phyloP scores from a whole-genome alignment of 2,888 invertebrate species.

The Idaea biselata region DNA sequence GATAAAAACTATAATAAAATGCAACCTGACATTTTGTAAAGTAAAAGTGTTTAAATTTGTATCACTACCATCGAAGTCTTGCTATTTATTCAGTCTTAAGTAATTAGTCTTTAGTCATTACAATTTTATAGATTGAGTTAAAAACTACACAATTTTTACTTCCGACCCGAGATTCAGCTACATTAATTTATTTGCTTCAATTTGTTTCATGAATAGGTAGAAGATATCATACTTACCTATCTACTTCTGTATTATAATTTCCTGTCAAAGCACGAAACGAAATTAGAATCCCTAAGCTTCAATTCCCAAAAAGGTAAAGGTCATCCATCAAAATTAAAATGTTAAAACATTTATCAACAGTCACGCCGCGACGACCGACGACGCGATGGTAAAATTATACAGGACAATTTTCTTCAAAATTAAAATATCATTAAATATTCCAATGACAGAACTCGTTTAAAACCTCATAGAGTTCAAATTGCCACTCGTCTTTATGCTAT shows the following conservation, averaged over 20 bases:
- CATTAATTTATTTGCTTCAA: no score
- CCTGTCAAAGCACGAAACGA: not conserved
- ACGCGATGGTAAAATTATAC: conserved; percentile 5
- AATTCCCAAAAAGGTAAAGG: conserved; percentile 5
- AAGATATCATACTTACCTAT: not conserved
- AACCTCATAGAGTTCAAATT: conserved; percentile 24
- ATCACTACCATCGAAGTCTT: no score
- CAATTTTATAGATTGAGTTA: no score
- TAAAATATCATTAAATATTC: conserved; percentile 25
- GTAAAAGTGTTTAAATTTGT: no score
- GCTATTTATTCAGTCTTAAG: no score
- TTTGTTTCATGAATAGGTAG: not conserved
- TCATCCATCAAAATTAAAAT: conserved; percentile 5
- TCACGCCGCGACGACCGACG: not conserved
- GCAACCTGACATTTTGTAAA: no score
- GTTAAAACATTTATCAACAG: not conserved
- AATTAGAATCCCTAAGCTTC: not conserved
- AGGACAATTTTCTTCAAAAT: conserved; percentile 18
- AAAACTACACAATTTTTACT: no score
- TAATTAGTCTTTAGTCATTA: no score
- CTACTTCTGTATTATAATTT: not conserved
- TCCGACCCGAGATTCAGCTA: no score
- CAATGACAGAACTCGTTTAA: conserved; percentile 22
- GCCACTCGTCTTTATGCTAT: conserved; percentile 23
- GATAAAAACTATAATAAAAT: no score